These are phyloP conservation scores for Rhinopomastus cyanomelas DNA, from an alignment of 2,113 vertebrate species.

Conservation along the genomic window DNA sequence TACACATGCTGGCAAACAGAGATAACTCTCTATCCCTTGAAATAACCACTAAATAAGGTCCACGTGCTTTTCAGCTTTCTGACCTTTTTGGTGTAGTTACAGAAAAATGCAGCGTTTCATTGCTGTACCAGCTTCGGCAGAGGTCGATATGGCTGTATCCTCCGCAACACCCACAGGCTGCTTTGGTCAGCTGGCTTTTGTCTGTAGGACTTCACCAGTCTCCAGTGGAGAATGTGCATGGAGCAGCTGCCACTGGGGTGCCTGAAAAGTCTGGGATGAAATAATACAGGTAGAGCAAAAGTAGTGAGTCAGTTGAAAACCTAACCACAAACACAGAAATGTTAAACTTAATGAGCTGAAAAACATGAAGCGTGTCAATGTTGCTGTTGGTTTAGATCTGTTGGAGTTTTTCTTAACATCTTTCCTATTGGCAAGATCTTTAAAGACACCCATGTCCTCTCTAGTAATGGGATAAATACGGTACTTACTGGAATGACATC, in stretches of 20 bases:
- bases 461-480: not conserved
- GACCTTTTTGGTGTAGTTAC: not conserved
- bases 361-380: not conserved
- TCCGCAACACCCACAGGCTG: not conserved
- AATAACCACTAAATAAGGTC: not conserved
- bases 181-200: not conserved
- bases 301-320: not conserved
- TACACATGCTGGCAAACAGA: not conserved
- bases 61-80: not conserved
- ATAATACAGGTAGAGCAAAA: not conserved
- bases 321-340: not conserved
- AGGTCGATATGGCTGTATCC: not conserved
- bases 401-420: not conserved
- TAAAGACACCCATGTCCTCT: not conserved
- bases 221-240: rapidly evolving
- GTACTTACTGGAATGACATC: not conserved
- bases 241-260: not conserved
- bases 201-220: not conserved
- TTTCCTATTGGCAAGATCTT: not conserved
- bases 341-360: not conserved
- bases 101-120: not conserved
- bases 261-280: not conserved
- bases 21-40: not conserved
- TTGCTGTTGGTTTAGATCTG: not conserved
- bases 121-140: not conserved